Conservation (phyloP, 2,888 invertebrate species). For the Cantharis lateralis region DNA sequence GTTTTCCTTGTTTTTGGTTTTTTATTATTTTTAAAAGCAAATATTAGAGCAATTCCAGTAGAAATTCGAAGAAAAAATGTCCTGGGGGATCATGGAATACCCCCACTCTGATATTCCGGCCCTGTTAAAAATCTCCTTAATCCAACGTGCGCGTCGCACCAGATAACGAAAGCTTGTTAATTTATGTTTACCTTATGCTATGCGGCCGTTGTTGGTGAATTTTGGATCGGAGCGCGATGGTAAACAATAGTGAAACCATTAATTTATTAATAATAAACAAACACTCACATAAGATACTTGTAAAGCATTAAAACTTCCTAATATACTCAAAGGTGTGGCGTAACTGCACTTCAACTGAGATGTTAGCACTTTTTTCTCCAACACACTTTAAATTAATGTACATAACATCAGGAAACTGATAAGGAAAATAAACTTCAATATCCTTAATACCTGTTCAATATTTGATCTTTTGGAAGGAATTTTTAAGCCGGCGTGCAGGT, state of each 20-base stretch:
- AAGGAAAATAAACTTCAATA: constrained; percentile 34
- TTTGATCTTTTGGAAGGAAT: constrained; percentile 29
- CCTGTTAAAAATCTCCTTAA: no score
- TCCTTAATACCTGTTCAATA: constrained; percentile 40
- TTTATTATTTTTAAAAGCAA: no score
- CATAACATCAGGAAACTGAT: constrained; percentile 34
- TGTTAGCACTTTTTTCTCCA: constrained; percentile 13
- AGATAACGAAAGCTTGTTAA: no score
- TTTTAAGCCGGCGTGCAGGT: constrained; percentile 2
- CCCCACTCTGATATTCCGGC: no score
- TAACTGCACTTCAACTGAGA: constrained; percentile 27
- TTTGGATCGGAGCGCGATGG: background rate
- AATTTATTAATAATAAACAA: background rate
- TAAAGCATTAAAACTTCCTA: background rate
- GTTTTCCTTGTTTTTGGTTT: no score
- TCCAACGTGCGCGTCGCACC: no score
- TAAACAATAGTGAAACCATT: background rate
- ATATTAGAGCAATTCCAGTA: no score
- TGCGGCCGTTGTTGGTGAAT: no score
- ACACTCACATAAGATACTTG: background rate
- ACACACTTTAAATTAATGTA: constrained; percentile 30
- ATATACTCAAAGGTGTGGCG: constrained; percentile 31
- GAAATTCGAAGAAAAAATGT: no score
- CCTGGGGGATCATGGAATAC: no score
- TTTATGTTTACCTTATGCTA: no score